These are phyloP conservation scores for Hypomesus transpacificus DNA, from an alignment of 2,113 vertebrate species.

Conservation along the genomic window DNA sequence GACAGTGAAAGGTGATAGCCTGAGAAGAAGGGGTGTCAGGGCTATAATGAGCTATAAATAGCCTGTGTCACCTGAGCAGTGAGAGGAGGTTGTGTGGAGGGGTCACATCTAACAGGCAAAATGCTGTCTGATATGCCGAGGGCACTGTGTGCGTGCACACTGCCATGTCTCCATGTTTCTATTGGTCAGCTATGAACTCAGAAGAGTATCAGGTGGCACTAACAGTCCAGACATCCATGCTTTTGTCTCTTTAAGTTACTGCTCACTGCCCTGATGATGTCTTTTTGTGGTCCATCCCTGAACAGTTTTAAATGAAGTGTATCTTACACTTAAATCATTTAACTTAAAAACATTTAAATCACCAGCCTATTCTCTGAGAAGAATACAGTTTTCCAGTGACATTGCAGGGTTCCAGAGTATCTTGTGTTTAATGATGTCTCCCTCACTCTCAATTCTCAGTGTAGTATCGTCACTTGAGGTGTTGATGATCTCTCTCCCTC, in stretches of 20 bases:
- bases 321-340: conserved; percentile 31
- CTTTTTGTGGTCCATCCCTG: conserved; percentile 12
- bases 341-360: not conserved
- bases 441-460: conserved; percentile 1
- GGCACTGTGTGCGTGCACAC: conserved; percentile 49
- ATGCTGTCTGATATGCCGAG: conserved; percentile 47
- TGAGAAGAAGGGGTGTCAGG: conserved; percentile 42
- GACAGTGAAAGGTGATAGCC: conserved; percentile 58
- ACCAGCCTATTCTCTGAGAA: too few species aligned
- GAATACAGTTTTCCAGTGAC: not conserved
- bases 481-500: conserved; percentile 28
- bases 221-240: not conserved
- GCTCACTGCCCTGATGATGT: conserved; percentile 18
- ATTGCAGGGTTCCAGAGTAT: not conserved
- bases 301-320: conserved; percentile 23
- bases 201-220: conserved; percentile 2
- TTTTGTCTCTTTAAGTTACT: conserved; percentile 1
- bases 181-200: conserved; percentile 52
- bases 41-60: conserved; percentile 67
- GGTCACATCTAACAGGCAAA: conserved; percentile 47
- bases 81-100: conserved; percentile 58
- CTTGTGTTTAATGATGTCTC: not conserved
- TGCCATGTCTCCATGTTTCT: conserved; percentile 52
- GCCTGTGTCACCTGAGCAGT: conserved; percentile 60
- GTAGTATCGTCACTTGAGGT: not conserved